A percentile compares a stretch with the other conserved stretches of the same genome.
phyloP scores from a whole-genome alignment of 2,888 invertebrate genomes.

The Patella caerulea region DNA sequence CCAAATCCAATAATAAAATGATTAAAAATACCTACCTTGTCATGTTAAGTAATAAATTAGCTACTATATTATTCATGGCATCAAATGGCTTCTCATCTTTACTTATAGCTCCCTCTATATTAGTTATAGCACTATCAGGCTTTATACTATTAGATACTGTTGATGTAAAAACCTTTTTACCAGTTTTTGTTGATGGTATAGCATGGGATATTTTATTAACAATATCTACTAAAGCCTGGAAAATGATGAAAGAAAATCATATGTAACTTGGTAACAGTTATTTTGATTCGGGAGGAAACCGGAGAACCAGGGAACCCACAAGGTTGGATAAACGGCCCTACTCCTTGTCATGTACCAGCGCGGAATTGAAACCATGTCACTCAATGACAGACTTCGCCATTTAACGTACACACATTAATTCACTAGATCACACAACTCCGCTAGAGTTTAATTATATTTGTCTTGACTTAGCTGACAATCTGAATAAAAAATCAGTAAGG shows the following conservation, averaged over 20 bases:
- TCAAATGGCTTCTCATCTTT: constrained; percentile 71
- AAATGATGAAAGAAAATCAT: constrained; percentile 12
- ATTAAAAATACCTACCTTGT: constrained; percentile 63
- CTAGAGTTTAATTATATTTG: too few species aligned
- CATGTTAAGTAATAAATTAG: constrained; percentile 71
- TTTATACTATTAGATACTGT: constrained; percentile 49
- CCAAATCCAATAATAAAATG: too few species aligned
- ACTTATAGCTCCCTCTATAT: constrained; percentile 60
- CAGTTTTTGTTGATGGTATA: constrained; percentile 60
- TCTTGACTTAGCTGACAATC: neutral
- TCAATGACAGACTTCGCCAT: too few species aligned
- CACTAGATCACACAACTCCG: too few species aligned
- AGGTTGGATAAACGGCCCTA: too few species aligned
- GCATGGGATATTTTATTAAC: constrained; percentile 67
- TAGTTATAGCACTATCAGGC: constrained; percentile 61
- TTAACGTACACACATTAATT: too few species aligned
- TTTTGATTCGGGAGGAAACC: too few species aligned
- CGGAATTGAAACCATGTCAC: too few species aligned
- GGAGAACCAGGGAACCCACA: too few species aligned
- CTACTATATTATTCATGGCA: constrained; percentile 73
- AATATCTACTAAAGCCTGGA: constrained; percentile 67
- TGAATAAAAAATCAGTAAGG: neutral
- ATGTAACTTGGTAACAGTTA: neutral
- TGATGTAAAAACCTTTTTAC: constrained; percentile 60
- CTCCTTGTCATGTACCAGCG: too few species aligned